Base-by-base conservation (phyloP, 2,888 invertebrate species). In the Ichneumoninae sp. region DNA sequence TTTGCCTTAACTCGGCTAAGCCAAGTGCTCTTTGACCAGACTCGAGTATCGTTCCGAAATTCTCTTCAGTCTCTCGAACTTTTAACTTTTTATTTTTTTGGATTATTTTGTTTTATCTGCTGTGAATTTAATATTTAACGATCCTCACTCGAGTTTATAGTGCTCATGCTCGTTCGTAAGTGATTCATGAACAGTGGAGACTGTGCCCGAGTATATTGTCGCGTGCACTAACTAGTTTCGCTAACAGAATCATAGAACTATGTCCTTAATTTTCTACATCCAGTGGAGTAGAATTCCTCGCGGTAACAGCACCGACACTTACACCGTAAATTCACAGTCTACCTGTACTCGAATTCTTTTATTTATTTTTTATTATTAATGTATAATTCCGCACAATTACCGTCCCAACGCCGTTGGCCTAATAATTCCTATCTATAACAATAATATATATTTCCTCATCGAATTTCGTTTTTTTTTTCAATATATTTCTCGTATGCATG, bases 221-320 rank as follows among this genome's bases (percentile, higher is more conserved):
- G 88, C 89, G 88, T 89, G 89, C 87, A 85, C 76, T 79, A 79
- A 68, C 84, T 87, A 87, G 84, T 86, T 33, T 87, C 82, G 70
- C 86, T 87, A 85, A 85, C 83, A 75, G 66, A 79, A 84, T 81
- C 79, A 79, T 60, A 66, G 52, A 69, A 3, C 26, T 79, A 57
- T 69, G 4, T 60, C 22, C 60, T 73, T 19, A 40, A 63, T 60
- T 65, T n/a, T 66, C 22, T 19, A 65, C 6, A 65, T 57, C 19
- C 57, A 77, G 68, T 71, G 47, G 52, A 73, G 30, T 63, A 33
- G n/a, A 63, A 16, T 63, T 66, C n/a, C 16, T 22, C 44, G 26
- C 66, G 33, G 65, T n/a, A 57, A 26, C 40, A 1, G 52, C 40
- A 79, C 40, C 13, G 30, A n/a, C 50, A 22, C 33, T 54, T 70